These are phyloP conservation scores for Drosophila elegans DNA, from an alignment of 1,140 invertebrate genomes.

Conservation along the genomic window DNA sequence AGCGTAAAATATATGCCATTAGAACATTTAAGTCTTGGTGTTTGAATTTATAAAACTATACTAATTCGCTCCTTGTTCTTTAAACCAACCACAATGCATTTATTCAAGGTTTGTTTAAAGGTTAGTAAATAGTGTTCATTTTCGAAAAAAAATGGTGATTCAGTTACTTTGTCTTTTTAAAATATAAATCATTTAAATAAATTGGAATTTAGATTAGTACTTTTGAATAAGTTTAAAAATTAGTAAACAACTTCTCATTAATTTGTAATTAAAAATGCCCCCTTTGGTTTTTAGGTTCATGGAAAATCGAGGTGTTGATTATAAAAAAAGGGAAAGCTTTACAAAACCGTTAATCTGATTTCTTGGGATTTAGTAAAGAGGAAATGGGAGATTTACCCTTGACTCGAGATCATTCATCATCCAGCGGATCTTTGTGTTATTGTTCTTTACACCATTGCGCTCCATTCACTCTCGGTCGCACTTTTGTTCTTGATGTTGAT, in stretches of 20 bases:
- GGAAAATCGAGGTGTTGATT: not conserved
- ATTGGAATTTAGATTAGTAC: too few relatives aligned
- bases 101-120: too few relatives aligned
- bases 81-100: too few relatives aligned
- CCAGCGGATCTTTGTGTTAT: not conserved
- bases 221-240: too few relatives aligned
- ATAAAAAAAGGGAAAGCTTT: constrained; percentile 3
- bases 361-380: constrained; percentile 10
- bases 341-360: not conserved
- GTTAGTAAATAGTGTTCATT: too few relatives aligned
- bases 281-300: not conserved
- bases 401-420: constrained; percentile 16
- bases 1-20: not conserved
- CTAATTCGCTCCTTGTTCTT: too few relatives aligned
- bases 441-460: constrained; percentile 2
- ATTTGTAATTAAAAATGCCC: not conserved
- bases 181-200: too few relatives aligned
- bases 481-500: not conserved
- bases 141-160: too few relatives aligned
- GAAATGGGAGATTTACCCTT: constrained; percentile 12
- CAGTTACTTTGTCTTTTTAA: too few relatives aligned
- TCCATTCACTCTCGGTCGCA: not conserved
- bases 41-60: too few relatives aligned
- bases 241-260: not conserved
- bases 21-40: too few relatives aligned